phyloP scores from a whole-genome alignment of 2,888 invertebrate genomes.

The Cataglyphis albicans region DNA sequence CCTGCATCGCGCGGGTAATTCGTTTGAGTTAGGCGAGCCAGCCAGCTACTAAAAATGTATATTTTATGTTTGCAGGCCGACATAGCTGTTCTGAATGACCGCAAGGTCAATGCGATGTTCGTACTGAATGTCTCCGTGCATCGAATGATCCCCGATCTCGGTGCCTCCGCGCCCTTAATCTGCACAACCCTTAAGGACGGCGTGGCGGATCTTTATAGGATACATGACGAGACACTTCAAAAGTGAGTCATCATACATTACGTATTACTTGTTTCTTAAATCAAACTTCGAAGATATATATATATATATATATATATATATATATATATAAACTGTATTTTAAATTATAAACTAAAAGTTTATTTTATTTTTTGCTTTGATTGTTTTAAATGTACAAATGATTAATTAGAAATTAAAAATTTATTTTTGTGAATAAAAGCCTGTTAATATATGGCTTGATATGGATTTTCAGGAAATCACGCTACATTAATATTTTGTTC shows the following conservation, averaged over 20 bases:
- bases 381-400: background rate
- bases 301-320: background rate
- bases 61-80: conserved; percentile 88
- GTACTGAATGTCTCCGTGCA: conserved; percentile 89
- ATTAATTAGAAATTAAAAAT: background rate
- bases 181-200: conserved; percentile 89
- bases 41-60: conserved; percentile 79
- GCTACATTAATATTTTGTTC: background rate
- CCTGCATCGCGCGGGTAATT: conserved; percentile 75
- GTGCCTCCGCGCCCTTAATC: conserved; percentile 86
- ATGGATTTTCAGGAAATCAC: conserved; percentile 2
- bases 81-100: conserved; percentile 88
- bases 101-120: conserved; percentile 86
- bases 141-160: conserved; percentile 87
- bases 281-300: background rate
- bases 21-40: conserved; percentile 82
- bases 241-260: conserved; percentile 87
- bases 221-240: conserved; percentile 91
- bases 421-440: background rate
- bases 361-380: background rate
- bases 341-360: background rate
- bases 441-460: background rate
- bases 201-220: conserved; percentile 89
- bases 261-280: background rate
- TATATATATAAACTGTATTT: background rate